These are phyloP conservation scores for Myopa testacea DNA, from an alignment of 2,888 invertebrate genomes.

Conservation along the genomic window DNA sequence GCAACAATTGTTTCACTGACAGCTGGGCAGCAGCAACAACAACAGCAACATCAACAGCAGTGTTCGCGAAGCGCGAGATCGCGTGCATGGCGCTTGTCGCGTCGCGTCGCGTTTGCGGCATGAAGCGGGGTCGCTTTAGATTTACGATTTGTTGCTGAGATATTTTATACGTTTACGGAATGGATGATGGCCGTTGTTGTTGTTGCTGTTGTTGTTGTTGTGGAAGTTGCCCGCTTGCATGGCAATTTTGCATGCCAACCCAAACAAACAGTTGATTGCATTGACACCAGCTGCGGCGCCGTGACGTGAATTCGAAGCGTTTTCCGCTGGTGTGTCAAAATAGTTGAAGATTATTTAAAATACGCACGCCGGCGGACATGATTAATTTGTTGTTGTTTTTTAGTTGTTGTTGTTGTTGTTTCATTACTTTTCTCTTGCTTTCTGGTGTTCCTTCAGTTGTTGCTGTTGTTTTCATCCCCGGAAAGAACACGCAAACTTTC, in stretches of 20 bases:
- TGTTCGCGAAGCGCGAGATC: no score
- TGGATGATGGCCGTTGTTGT: background rate
- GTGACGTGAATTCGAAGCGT: background rate
- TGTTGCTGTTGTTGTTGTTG: background rate
- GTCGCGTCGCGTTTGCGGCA: background rate
- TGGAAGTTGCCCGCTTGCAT: background rate
- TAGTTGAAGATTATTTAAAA: background rate
- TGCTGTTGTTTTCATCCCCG: no score
- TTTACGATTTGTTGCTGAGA: slow-evolving; percentile 9
- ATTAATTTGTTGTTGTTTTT: background rate
- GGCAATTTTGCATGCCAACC: slow-evolving; percentile 7
- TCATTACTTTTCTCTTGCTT: no score
- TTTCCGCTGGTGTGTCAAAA: background rate
- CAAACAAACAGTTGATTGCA: background rate
- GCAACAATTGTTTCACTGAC: no score
- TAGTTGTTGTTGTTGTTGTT: slow-evolving; percentile 1
- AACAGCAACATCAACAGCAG: no score
- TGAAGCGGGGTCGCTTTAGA: background rate
- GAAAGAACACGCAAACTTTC: no score
- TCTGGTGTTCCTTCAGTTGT: no score
- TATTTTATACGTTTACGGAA: background rate
- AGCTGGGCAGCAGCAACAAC: no score
- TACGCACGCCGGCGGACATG: background rate
- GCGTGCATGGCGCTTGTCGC: slow-evolving; percentile 12
- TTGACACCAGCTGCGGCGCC: background rate